Conservation (phyloP, 2,113 vertebrate species). For the Centropus bengalensis region DNA sequence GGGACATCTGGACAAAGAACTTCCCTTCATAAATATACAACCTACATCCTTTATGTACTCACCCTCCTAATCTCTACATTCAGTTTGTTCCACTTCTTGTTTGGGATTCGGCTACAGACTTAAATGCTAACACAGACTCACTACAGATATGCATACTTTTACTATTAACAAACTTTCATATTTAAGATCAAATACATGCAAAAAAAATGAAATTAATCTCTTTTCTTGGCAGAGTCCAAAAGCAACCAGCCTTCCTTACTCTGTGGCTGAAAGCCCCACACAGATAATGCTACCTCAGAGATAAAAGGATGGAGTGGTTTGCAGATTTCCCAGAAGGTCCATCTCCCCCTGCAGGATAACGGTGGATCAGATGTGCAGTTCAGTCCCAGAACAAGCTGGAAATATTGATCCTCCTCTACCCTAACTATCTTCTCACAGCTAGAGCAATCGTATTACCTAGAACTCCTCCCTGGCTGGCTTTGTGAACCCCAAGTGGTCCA, state of each 20-base stretch:
- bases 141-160: neutral
- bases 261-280: neutral
- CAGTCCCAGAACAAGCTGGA: neutral
- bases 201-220: constrained; percentile 8
- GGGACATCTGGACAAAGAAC: constrained; percentile 49
- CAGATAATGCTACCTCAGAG: neutral
- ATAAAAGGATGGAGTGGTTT: neutral
- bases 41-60: neutral
- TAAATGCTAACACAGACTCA: neutral
- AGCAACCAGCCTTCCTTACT: neutral
- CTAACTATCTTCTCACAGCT: neutral
- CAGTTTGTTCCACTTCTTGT: constrained; percentile 31
- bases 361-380: rapidly evolving
- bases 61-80: neutral
- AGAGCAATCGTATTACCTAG: neutral
- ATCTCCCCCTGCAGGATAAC: rapidly evolving
- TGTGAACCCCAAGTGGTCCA: neutral
- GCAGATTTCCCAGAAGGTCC: neutral
- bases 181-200: constrained; percentile 17
- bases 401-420: neutral
- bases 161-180: neutral
- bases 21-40: neutral
- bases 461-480: neutral
- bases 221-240: constrained; percentile 27
- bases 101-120: constrained; percentile 50